Conservation (phyloP, 2,113 vertebrate species). For the Aphyosemion australe region DNA sequence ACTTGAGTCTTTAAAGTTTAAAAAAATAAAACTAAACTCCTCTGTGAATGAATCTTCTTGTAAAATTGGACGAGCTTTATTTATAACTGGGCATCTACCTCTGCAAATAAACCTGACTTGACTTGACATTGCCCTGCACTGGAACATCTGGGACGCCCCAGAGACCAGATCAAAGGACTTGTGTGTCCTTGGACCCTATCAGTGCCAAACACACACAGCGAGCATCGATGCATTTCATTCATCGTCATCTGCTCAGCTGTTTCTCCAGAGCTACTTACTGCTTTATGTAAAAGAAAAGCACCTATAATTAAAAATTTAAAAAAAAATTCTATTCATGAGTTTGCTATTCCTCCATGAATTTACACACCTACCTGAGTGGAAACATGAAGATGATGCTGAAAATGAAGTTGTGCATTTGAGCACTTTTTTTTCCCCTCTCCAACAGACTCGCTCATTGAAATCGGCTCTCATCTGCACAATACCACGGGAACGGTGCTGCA, state of each 20-base stretch:
- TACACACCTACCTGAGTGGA: slow-evolving; percentile 39
- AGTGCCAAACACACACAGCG: slow-evolving; percentile 57
- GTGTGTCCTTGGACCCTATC: slow-evolving; percentile 63
- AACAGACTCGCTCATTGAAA: slow-evolving; percentile 40
- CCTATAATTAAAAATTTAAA: not conserved
- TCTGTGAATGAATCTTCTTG: slow-evolving; percentile 48
- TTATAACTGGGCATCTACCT: slow-evolving; percentile 67
- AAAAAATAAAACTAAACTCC: slow-evolving; percentile 24
- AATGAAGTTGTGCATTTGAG: slow-evolving; percentile 41
- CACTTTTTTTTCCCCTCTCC: slow-evolving; percentile 18
- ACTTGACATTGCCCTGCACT: slow-evolving; percentile 64
- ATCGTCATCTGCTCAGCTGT: slow-evolving; percentile 45
- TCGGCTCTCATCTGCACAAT: slow-evolving; percentile 27
- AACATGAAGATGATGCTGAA: slow-evolving; percentile 44
- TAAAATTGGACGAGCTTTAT: slow-evolving; percentile 65
- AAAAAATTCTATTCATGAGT: slow-evolving; percentile 40
- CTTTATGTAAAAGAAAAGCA: slow-evolving; percentile 7
- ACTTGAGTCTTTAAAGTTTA: not conserved
- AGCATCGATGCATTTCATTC: slow-evolving; percentile 45
- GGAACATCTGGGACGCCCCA: slow-evolving; percentile 72
- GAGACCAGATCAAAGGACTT: slow-evolving; percentile 65
- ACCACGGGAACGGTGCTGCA: slow-evolving; percentile 42
- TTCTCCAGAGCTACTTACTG: slow-evolving; percentile 50
- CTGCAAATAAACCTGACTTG: slow-evolving; percentile 70
- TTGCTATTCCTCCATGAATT: slow-evolving; percentile 36